phyloP scores from a whole-genome alignment of 1,140 invertebrate species.

The Eueides isabella region DNA sequence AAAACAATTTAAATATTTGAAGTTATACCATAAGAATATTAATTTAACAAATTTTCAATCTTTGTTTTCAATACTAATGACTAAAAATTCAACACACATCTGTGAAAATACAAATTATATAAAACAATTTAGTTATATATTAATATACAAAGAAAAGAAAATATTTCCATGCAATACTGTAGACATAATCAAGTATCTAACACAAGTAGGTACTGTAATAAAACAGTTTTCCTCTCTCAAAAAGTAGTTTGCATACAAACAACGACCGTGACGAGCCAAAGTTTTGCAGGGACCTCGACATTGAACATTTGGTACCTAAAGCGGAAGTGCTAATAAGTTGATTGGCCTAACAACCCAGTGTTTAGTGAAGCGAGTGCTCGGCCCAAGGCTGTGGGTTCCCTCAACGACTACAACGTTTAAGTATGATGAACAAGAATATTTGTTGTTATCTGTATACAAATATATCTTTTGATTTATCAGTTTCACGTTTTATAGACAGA shows the following conservation, averaged over 20 bases:
- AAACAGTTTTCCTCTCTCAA: conserved; percentile 40
- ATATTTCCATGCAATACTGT: too few species aligned
- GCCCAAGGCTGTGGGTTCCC: background rate
- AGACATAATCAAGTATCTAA: background rate
- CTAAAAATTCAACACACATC: too few species aligned
- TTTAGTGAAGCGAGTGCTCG: background rate
- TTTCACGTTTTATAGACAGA: too few species aligned
- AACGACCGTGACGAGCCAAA: conserved; percentile 45
- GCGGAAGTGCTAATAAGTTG: conserved; percentile 15
- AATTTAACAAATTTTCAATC: too few species aligned
- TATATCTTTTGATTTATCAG: too few species aligned
- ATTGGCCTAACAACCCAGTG: background rate
- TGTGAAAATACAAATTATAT: too few species aligned
- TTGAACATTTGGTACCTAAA: conserved; percentile 36
- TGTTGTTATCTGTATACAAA: background rate
- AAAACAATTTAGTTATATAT: too few species aligned
- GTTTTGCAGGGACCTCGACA: conserved; percentile 41
- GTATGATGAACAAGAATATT: background rate
- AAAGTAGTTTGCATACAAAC: conserved; percentile 53
- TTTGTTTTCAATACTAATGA: too few species aligned
- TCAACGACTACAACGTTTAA: background rate
- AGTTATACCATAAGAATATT: too few species aligned
- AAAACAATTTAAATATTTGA: too few species aligned
- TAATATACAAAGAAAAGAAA: too few species aligned
- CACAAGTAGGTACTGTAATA: conserved; percentile 17